Evolutionary conservation across 1,140 invertebrate genomes (phyloP).

Genomic region (Antheraea mylitta): DNA sequence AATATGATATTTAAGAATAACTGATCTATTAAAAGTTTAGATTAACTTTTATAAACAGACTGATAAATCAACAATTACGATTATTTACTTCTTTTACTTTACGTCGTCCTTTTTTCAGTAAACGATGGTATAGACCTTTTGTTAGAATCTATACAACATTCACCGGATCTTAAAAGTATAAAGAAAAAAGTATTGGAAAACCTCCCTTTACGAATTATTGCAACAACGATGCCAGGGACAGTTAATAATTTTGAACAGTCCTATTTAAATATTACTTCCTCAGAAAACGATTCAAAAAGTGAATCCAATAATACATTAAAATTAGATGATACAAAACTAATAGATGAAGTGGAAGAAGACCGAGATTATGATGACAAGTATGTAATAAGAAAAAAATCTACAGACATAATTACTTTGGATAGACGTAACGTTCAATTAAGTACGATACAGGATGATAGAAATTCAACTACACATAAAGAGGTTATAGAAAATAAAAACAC

Average conservation of each 20-base stretch:
- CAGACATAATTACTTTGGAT: not conserved
- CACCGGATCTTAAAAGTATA: conserved; percentile 57
- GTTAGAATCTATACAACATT: conserved; percentile 60
- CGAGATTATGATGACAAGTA: conserved; percentile 9
- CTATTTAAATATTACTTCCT: not conserved
- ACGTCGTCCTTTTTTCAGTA: conserved; percentile 32
- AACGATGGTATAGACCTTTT: conserved; percentile 63
- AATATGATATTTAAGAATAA: not conserved
- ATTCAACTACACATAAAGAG: not conserved
- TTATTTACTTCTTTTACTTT: not conserved
- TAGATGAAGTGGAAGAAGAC: conserved; percentile 4
- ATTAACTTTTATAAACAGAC: not conserved
- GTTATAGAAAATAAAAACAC: not conserved
- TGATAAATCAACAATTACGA: not conserved
- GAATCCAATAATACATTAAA: not conserved
- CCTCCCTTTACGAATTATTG: not conserved
- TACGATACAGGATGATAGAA: not conserved
- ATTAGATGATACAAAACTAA: conserved; percentile 4
- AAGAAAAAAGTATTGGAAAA: conserved; percentile 34
- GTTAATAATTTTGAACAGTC: not conserved
- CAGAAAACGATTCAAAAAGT: not conserved
- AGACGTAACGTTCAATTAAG: not conserved
- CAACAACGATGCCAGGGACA: not conserved
- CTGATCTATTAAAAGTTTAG: not conserved
- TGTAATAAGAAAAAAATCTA: conserved; percentile 8